These are phyloP conservation scores for Aporophyla lueneburgensis DNA, from an alignment of 2,888 invertebrate genomes.

Conservation along the genomic window DNA sequence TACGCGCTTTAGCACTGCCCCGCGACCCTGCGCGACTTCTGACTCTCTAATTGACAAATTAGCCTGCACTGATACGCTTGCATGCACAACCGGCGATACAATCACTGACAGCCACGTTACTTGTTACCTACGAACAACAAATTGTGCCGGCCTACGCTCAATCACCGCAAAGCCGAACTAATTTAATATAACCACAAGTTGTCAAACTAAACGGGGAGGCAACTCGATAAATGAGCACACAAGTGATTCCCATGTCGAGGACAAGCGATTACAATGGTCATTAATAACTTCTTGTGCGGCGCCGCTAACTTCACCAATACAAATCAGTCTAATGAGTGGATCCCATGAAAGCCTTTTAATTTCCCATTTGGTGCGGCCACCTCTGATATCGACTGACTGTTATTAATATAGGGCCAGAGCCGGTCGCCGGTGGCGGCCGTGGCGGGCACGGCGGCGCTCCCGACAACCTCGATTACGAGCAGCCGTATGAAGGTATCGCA, in stretches of 20 bases:
- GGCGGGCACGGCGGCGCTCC: constrained; percentile 78
- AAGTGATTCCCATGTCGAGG: constrained; percentile 82
- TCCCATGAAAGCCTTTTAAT: constrained; percentile 90
- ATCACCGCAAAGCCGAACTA: constrained; percentile 60
- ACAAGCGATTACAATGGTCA: constrained; percentile 84
- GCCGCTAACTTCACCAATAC: constrained; percentile 82
- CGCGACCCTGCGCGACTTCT: constrained; percentile 81
- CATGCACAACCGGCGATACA: constrained; percentile 78
- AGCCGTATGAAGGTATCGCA: constrained; percentile 80
- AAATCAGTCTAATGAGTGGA: constrained; percentile 89
- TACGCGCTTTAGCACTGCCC: constrained; percentile 84
- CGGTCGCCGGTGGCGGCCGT: constrained; percentile 75
- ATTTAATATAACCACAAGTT: constrained; percentile 73
- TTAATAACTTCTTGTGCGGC: constrained; percentile 87
- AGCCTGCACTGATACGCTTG: constrained; percentile 83
- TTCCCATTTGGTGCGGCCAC: constrained; percentile 88
- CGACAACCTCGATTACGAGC: constrained; percentile 84
- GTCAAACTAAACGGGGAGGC: constrained; percentile 71
- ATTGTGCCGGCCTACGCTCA: constrained; percentile 66
- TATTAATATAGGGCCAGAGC: constrained; percentile 86
- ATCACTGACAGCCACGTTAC: constrained; percentile 71
- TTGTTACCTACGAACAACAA: constrained; percentile 69
- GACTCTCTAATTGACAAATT: constrained; percentile 82
- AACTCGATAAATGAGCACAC: constrained; percentile 80
- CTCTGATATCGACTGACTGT: constrained; percentile 87